Percentiles rank a stretch among this genome's conserved stretches.
Conservation (phyloP, 2,113 vertebrate species). For the Mobula hypostoma region DNA sequence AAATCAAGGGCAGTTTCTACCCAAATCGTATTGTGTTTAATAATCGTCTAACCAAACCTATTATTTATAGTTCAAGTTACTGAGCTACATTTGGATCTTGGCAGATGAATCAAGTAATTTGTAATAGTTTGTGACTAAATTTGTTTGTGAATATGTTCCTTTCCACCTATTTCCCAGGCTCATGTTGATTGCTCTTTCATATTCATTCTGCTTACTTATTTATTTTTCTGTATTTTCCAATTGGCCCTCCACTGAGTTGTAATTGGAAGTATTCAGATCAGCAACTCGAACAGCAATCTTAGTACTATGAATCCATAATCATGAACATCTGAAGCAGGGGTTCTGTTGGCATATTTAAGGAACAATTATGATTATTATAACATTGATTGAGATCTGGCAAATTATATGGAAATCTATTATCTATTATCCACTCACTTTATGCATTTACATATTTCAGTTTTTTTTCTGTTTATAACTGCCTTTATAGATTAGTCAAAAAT, state of each 20-base stretch:
- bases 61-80: no score
- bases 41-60: no score
- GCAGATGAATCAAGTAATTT: no score
- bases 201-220: no score
- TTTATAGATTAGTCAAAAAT: neutral
- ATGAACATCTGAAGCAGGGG: neutral
- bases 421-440: neutral
- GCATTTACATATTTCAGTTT: neutral
- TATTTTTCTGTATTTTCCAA: no score
- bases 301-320: neutral
- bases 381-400: neutral
- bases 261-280: neutral
- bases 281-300: neutral
- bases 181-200: no score
- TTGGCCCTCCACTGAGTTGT: neutral
- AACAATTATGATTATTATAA: neutral
- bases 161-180: no score
- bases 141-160: no score
- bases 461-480: neutral
- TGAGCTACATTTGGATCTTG: no score
- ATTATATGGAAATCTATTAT: neutral
- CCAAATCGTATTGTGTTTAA: no score
- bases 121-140: no score
- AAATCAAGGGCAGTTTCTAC: no score
- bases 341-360: neutral